A percentile compares a stretch with the other conserved stretches of the same genome.
phyloP scores from a whole-genome alignment of 2,113 vertebrate genomes.

The Ia io region DNA sequence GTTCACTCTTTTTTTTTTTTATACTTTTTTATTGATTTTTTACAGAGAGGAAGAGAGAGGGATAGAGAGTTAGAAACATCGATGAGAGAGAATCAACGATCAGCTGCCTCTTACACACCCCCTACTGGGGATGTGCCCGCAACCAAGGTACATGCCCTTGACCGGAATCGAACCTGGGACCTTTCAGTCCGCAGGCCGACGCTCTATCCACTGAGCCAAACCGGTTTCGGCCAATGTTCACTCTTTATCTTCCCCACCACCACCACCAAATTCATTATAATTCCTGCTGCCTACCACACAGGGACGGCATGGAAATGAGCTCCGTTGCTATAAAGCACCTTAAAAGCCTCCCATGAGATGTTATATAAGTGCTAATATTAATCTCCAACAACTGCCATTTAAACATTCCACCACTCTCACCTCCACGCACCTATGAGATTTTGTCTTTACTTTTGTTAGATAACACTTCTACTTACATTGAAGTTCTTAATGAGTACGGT shows the following conservation, averaged over 20 bases:
- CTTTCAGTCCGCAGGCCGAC: no score
- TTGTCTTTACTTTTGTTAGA: not conserved
- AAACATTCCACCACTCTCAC: not conserved
- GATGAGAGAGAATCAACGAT: no score
- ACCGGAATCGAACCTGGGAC: no score
- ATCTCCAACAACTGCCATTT: not conserved
- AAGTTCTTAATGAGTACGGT: not conserved
- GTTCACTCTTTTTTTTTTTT: not conserved
- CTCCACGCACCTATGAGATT: not conserved
- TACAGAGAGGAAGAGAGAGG: no score
- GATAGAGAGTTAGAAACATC: no score
- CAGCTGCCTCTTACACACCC: no score
- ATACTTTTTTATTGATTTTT: no score
- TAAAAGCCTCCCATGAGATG: not conserved
- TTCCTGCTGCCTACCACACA: not conserved
- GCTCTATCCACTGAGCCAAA: no score
- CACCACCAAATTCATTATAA: not conserved
- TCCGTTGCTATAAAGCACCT: not conserved
- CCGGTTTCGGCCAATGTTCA: no score
- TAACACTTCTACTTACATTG: not conserved
- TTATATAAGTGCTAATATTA: slow-evolving; percentile 20
- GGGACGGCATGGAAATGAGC: not conserved
- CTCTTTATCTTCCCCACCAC: not conserved
- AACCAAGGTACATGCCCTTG: no score
- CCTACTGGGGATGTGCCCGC: no score